phyloP scores from a whole-genome alignment of 2,888 invertebrate species.

The Leptopterna dolabrata region DNA sequence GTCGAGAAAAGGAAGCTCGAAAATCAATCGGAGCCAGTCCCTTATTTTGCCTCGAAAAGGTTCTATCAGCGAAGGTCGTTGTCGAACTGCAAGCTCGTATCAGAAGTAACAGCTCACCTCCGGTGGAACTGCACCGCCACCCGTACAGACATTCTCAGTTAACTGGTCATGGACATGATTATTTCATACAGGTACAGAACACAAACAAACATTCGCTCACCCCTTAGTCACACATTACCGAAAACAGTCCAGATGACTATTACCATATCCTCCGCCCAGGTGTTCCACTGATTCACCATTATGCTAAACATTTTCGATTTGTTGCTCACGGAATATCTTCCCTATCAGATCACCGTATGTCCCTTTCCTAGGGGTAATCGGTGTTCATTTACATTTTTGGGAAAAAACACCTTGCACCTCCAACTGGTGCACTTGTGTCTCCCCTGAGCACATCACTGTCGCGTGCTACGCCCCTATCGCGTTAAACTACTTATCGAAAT shows the following conservation, averaged over 20 bases:
- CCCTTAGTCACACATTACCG: neutral
- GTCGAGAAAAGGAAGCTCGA: no score
- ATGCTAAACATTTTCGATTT: slow-evolving; percentile 50
- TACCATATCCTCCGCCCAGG: slow-evolving; percentile 17
- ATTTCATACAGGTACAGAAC: no score
- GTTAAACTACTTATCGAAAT: slow-evolving; percentile 15
- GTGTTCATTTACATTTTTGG: slow-evolving; percentile 38
- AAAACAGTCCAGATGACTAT: neutral
- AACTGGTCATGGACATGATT: no score
- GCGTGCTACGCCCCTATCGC: slow-evolving; percentile 14
- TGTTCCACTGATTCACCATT: slow-evolving; percentile 46
- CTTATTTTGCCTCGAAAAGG: no score
- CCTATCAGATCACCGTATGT: slow-evolving; percentile 44
- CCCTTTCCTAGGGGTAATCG: neutral
- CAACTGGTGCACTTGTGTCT: slow-evolving; percentile 44
- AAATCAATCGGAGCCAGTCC: no score
- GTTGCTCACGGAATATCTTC: slow-evolving; percentile 42
- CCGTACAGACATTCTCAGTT: no score
- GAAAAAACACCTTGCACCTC: slow-evolving; percentile 41
- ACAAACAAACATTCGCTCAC: no score
- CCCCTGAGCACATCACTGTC: neutral
- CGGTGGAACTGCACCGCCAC: no score
- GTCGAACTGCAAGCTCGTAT: no score
- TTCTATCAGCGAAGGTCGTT: no score
- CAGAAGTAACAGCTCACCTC: no score